Conservation (phyloP, 2,888 invertebrate genomes). For the Lepeophtheirus nordmannii region DNA sequence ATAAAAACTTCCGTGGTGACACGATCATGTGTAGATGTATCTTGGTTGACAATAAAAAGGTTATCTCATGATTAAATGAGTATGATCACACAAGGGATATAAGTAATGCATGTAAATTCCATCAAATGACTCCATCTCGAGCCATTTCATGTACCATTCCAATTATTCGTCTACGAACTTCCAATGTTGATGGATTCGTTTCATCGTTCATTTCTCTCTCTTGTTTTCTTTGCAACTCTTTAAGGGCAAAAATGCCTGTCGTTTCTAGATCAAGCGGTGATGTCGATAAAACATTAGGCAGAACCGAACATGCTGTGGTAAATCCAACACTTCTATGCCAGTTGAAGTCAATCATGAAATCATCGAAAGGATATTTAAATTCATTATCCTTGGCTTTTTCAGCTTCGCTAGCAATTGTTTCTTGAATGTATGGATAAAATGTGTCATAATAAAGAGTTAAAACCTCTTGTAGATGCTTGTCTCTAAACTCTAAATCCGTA, state of each 20-base stretch:
- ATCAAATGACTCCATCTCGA: slow-evolving; percentile 19
- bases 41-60: no score
- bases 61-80: no score
- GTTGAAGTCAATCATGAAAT: slow-evolving; percentile 15
- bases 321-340: slow-evolving; percentile 11
- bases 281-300: slow-evolving; percentile 21
- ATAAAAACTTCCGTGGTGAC: no score
- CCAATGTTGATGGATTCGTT: neutral
- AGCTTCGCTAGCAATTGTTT: no score
- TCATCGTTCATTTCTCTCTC: slow-evolving; percentile 14
- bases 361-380: slow-evolving; percentile 16
- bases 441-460: slow-evolving; percentile 12
- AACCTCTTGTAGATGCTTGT: neutral
- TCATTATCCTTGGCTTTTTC: neutral
- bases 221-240: slow-evolving; percentile 12
- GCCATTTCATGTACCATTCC: slow-evolving; percentile 20
- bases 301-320: slow-evolving; percentile 7
- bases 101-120: no score
- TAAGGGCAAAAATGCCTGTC: neutral
- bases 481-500: slow-evolving; percentile 17
- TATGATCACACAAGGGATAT: no score
- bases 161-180: slow-evolving; percentile 16
- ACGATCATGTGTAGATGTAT: no score
- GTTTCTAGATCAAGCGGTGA: slow-evolving; percentile 1
- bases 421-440: neutral